Evolutionary conservation across 2,888 invertebrate species (phyloP), one percentile per base, ranked within the genome.

Genomic region (Sinodicranocentrus sp.): DNA sequence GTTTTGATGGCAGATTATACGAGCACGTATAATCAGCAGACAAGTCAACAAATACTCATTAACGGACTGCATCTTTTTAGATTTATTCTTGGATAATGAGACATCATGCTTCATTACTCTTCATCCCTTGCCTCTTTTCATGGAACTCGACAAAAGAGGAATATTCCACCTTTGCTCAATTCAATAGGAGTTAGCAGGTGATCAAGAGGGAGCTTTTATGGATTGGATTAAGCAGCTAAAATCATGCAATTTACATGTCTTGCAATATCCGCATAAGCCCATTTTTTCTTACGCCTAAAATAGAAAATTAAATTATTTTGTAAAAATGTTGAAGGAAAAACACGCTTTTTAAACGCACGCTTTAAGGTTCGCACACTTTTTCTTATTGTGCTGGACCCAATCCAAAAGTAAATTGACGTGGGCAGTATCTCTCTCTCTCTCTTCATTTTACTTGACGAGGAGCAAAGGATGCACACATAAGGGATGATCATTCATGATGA

Each of bases 351-450:
- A 13, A 6, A 19, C n/a, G 15, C 15, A 48, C 48, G n/a, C n/a
- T n/a, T 48, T 10, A 48, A 10, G 10, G 6, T 63, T 59, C 25
- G 63, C 63, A 63, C 33, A 28, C 63, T 33, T 63, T n/a, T 28
- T 63, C 10, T 33, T 63, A 8, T 25, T 63, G n/a, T 54, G 57
- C 76, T 82, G 82, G 82, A 82, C 44, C 26, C 17, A 8, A 10
- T 75, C 82, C 82, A 82, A 82, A 70, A 61, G 33, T 76, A 82
- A 82, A 82, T 82, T 75, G 82, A 76, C 82, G 82, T 82, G 75
- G 82, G 82, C 73, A 82, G 73, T 57, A 3, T 25, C 26, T 26
- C 13, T 25, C 26, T 59, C 33, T 63, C 10, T 28, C 33, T 63
- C 33, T 28, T 33, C 33, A 33, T 10, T 33, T 33, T 33, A n/a